These are phyloP conservation scores for Neodiprion pinetum DNA, from an alignment of 1,140 invertebrate species.

Conservation along the genomic window DNA sequence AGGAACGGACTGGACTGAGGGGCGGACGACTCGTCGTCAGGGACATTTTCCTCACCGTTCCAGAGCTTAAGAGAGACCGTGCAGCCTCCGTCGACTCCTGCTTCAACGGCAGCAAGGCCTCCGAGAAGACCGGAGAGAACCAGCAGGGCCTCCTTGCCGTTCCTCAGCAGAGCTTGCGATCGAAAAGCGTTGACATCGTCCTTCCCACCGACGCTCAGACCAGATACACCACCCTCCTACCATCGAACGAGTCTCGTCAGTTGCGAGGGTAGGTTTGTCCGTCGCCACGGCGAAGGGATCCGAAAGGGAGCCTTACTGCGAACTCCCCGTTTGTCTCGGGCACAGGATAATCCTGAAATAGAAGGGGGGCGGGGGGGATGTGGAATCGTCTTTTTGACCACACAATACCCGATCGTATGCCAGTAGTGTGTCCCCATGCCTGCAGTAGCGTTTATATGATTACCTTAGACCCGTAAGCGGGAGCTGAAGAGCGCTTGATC, in stretches of 20 bases:
- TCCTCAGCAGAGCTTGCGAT: constrained; percentile 75
- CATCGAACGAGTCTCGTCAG: constrained; percentile 44
- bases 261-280: constrained; percentile 55
- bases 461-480: no score
- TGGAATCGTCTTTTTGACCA: background rate
- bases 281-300: background rate
- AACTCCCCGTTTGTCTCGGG: no score
- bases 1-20: constrained; percentile 32
- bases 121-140: constrained; percentile 73
- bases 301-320: no score
- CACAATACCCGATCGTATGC: no score
- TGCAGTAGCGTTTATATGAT: no score
- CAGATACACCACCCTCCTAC: constrained; percentile 77
- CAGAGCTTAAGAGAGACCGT: constrained; percentile 79
- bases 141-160: constrained; percentile 71
- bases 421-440: no score
- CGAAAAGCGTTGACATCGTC: constrained; percentile 89
- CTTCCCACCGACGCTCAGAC: constrained; percentile 86
- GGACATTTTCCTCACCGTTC: constrained; percentile 83
- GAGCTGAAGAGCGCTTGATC: no score
- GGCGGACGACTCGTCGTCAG: constrained; percentile 61
- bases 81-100: constrained; percentile 87
- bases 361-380: background rate
- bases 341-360: no score
- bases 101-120: constrained; percentile 64